Percentiles rank a stretch among this genome's conserved stretches.
Evolutionary conservation across 2,113 vertebrate genomes (phyloP).

Genomic region (Catharus minimus): DNA sequence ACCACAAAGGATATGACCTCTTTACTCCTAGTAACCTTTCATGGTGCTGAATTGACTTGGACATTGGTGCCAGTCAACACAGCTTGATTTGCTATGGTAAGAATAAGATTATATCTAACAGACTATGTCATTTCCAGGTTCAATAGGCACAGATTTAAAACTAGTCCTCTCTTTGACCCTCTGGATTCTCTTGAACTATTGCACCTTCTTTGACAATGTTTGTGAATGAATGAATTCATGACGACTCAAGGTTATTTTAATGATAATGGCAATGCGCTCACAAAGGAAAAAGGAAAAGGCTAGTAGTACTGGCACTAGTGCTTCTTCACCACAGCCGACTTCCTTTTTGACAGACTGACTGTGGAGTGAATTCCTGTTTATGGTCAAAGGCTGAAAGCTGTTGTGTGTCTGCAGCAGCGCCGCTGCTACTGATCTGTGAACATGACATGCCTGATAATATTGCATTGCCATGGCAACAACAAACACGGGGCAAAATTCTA

Average conservation of each 20-base stretch:
- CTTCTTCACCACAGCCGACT: constrained; percentile 76
- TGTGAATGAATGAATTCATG: constrained; percentile 90
- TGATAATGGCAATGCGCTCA: constrained; percentile 82
- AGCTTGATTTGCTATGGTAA: constrained; percentile 84
- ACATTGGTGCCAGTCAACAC: constrained; percentile 79
- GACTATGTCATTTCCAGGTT: constrained; percentile 84
- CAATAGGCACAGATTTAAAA: constrained; percentile 84
- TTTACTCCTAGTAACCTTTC: constrained; percentile 82
- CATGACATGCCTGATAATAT: constrained; percentile 87
- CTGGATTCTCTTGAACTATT: constrained; percentile 83
- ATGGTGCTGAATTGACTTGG: constrained; percentile 78
- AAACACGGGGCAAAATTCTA: constrained; percentile 87
- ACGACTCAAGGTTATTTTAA: constrained; percentile 86
- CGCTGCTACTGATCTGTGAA: constrained; percentile 84
- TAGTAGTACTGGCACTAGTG: constrained; percentile 62
- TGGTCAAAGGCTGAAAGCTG: constrained; percentile 83
- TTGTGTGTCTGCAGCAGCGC: constrained; percentile 75
- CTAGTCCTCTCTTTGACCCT: constrained; percentile 81
- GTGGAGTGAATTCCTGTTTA: constrained; percentile 79
- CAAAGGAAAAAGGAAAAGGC: constrained; percentile 77
- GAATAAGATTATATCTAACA: constrained; percentile 84
- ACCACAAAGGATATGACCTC: constrained; percentile 80
- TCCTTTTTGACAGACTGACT: constrained; percentile 83
- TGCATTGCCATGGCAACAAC: constrained; percentile 85
- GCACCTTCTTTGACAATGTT: constrained; percentile 87